Evolutionary conservation across 2,888 invertebrate species (phyloP).

Genomic region (Agonopterix heracliana): DNA sequence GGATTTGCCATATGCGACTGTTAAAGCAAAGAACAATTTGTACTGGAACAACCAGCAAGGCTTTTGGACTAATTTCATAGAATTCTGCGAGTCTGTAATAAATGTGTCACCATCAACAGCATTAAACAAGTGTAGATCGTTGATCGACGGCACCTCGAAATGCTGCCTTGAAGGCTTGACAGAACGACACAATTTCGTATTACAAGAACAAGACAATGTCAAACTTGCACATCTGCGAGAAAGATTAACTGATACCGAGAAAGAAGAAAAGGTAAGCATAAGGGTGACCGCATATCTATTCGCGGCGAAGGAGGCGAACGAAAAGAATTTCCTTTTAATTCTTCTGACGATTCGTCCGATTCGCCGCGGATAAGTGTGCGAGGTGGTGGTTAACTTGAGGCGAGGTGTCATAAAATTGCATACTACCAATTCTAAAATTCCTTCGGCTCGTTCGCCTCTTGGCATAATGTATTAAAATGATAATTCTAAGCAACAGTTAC

Average conservation of each 20-base stretch:
- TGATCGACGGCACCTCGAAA: slow-evolving; percentile 42
- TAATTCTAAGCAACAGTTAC: background rate
- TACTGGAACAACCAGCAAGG: slow-evolving; percentile 50
- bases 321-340: no score
- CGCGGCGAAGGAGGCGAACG: no score
- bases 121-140: slow-evolving; percentile 40
- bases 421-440: background rate
- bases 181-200: slow-evolving; percentile 31
- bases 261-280: slow-evolving; percentile 30
- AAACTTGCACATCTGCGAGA: slow-evolving; percentile 35
- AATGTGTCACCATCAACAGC: slow-evolving; percentile 48
- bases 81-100: slow-evolving; percentile 47
- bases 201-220: slow-evolving; percentile 27
- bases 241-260: slow-evolving; percentile 30
- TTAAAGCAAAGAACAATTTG: slow-evolving; percentile 25
- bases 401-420: no score
- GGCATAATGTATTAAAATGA: background rate
- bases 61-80: slow-evolving; percentile 53
- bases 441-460: background rate
- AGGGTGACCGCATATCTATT: background rate
- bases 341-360: no score
- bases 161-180: slow-evolving; percentile 39
- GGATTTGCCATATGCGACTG: slow-evolving; percentile 40
- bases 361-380: no score
- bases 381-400: no score